Base-by-base conservation (phyloP, 2,888 invertebrate species). In the Cantharis rustica region DNA sequence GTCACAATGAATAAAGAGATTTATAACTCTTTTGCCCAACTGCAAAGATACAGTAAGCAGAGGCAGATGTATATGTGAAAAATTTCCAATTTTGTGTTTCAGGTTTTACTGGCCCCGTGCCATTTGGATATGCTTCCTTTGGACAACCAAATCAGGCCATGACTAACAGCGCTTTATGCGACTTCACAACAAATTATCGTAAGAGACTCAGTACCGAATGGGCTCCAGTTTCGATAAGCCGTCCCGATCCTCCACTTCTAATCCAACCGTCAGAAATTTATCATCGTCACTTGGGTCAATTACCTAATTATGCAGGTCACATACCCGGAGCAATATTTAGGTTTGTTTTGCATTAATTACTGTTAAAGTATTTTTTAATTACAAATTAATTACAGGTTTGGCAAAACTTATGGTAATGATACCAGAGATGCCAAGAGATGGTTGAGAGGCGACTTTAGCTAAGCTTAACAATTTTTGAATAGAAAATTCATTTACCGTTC, bases 221-320 rank as follows among this genome's bases (percentile, higher is more conserved):
- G 94, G 93, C 94, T 26, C 94, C 94, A 5, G 92, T 92, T 10
- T 91, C 91, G 79, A 90, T 93, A 78, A 87, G 85, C 72, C 85
- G 88, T 68, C 89, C 89, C 2, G 90, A 90, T 84, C 90, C 90
- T n/a, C 90, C 90, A 0, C 83, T 89, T 16, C 79, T 89, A n/a
- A 88, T 89, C 68, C 88, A 89, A 80, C 88, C 89, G 1, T 86
- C 92, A 11, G 91, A 93, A 85, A 91, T 95, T 79, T 95, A 95
- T 85, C 93, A 93, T 84, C 92, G 92, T 78, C 92, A 94, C 81
- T 90, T 93, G 61, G 94, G 95, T 5, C 91, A 95, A 89, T 86
- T 94, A 81, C 95, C 95, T 1, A 93, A 92, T 87, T 95, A 95
- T 87, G 91, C 92, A 2, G 95, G 95, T 0, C 95, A 95, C 84